Base-by-base conservation (phyloP, 64 coral and sea anemone species). In the Montipora efflorescens region DNA sequence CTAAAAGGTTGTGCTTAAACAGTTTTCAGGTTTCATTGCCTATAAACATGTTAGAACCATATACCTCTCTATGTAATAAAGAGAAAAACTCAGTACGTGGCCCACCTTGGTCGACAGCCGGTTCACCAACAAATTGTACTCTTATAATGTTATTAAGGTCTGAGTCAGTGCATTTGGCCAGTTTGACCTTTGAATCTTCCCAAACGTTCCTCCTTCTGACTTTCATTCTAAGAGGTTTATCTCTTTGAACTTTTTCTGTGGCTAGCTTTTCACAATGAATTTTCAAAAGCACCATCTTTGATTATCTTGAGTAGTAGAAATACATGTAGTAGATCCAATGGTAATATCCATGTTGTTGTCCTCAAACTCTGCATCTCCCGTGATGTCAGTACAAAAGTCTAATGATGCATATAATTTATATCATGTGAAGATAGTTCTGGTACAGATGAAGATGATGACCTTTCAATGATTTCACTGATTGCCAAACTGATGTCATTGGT, bases 121-220 rank as follows among this genome's bases (percentile, higher is more conserved):
- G 68, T 88, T 95, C 93, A 90, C 93, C 93, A 84, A 95, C 81
- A 76, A 95, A 95, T 68, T 95, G 83, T 81, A 95, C 94, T 92
- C 91, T 91, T 82, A 95, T 77, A 88, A 91, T 92, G 91, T 79
- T 95, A 79, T 95, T 92, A 59, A 92, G 74, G 74, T 95, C 89
- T 77, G 87, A 83, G 71, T 88, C 89, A 82, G 91, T 80, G 74
- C 25, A 76, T 76, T 76, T 74, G 89, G 70, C 84, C 87, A 90
- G 91, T 78, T 95, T 95, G 66, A 95, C 79, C 89, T 95, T 95
- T 64, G 91, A 82, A 91, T 91, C 94, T 90, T 95, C 81, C 94
- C 89, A 95, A 52, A 95, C 28, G 91, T 76, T 87, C 76, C 87
- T 95, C 59, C 94, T 79, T 75, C 94, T 95, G 68, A 92, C 90